A percentile compares a stretch with the other conserved stretches of the same genome.
These are phyloP conservation scores for Sycophaga agraensis DNA, from an alignment of 1,140 invertebrate species.

Conservation along the genomic window DNA sequence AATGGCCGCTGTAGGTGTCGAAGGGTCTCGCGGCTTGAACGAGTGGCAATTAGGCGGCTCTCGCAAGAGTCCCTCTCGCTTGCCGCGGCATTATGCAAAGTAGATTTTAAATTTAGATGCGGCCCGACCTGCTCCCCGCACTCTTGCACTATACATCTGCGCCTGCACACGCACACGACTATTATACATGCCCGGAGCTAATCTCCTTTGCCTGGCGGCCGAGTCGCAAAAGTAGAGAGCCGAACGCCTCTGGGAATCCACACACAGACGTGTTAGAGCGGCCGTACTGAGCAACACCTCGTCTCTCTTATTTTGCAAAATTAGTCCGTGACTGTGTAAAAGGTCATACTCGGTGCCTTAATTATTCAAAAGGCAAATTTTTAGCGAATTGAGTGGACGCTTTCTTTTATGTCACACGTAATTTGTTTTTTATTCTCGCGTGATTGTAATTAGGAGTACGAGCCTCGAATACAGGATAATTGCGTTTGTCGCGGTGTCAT, in stretches of 20 bases:
- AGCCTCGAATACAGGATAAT: background rate
- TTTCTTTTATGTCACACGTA: no score
- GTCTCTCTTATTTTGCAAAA: constrained; percentile 18
- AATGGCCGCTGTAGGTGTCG: constrained; percentile 51
- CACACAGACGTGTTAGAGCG: background rate
- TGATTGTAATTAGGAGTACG: background rate
- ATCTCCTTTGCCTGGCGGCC: constrained; percentile 18
- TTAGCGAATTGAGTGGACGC: no score
- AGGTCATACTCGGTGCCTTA: constrained; percentile 17
- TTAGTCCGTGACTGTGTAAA: constrained; percentile 20
- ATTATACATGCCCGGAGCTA: constrained; percentile 6
- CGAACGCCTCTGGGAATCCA: no score
- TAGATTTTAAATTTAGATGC: constrained; percentile 59
- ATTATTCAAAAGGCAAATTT: constrained; percentile 26
- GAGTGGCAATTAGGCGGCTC: constrained; percentile 53
- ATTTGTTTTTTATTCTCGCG: no score
- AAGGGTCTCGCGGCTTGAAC: constrained; percentile 48
- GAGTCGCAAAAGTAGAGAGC: no score
- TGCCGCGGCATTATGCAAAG: constrained; percentile 54
- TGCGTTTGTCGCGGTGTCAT: background rate
- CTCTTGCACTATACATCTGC: no score
- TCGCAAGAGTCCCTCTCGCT: constrained; percentile 28
- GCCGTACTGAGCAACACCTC: no score
- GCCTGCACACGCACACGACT: constrained; percentile 21
- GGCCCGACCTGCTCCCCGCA: constrained; percentile 38